Base-by-base conservation (phyloP, 1,140 invertebrate species). In the Orius insidiosus region DNA sequence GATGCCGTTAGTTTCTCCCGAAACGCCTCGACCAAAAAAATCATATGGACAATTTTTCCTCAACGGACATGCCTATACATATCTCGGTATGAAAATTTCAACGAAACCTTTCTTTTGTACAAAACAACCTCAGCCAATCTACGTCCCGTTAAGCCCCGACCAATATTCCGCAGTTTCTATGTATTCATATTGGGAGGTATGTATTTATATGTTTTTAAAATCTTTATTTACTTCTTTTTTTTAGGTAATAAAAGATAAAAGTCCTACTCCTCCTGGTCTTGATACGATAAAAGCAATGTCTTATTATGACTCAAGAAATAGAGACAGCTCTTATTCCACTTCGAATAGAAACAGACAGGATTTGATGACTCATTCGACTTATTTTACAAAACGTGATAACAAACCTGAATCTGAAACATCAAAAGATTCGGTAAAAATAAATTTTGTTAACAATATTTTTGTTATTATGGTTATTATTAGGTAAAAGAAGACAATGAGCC, bases 101-200 rank as follows among this genome's bases (percentile, higher is more conserved):
- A 92, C 87, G 0, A 75, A 83, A 57, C 74, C 84, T 11, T 90
- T 86, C n/a, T 98, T 89, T 61, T 95, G 90, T 55, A 93, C 88
- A 1, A 92, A 90, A 59, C 75, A 85, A 52, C 82, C 88, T 1
- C 92, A 96, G 60, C 92, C 93, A 0, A 94, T 90, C 66, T 96
- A 94, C 60, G 87, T 95, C 33, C 63, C 62, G 9, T 70, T 75
- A 53, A 63, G 65, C 5, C 77, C 75, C 1, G 81, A 88, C 58
- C 83, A 90, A 60, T 79, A 85, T 52, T 24, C 24, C 41, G 86
- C 82, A 55, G 65, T 96, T 33, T 95, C 90, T 10, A 98, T 98
- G 92, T 98, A 98, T 58, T 94, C 88, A 7, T 93, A 96, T 60
- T 98, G 93, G 93, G 80, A 86, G 64, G 63, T 71, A 51, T 51